Evolutionary conservation across 2,888 invertebrate species (phyloP).

Genomic region (Nasonovia ribisnigri): DNA sequence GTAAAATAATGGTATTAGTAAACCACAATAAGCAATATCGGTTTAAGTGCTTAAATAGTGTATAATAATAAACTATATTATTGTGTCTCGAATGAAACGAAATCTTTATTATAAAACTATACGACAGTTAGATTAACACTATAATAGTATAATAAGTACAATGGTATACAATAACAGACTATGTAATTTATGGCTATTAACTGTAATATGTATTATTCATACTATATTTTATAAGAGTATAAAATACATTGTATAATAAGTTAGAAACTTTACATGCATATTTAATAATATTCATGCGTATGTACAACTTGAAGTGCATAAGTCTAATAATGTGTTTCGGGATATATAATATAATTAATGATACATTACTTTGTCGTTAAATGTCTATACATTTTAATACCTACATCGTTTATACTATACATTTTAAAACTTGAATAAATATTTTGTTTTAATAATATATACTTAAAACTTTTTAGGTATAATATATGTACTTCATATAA

Average conservation of each 20-base stretch:
- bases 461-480: no score
- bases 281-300: conserved; percentile 5
- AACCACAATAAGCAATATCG: neutral
- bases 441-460: neutral
- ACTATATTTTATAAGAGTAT: neutral
- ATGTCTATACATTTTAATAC: neutral
- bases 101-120: neutral
- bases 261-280: neutral
- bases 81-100: neutral
- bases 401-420: neutral
- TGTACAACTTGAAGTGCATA: neutral
- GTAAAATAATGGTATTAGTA: neutral
- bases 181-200: neutral
- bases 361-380: neutral
- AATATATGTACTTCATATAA: neutral
- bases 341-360: neutral
- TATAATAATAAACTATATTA: neutral
- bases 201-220: neutral
- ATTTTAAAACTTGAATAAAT: neutral
- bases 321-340: neutral
- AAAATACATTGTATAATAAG: neutral
- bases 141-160: neutral
- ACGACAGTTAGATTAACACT: neutral
- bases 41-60: neutral
- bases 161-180: neutral